Evolutionary conservation across 2,113 vertebrate species (phyloP).

Genomic region (Thamnaconus septentrionalis): DNA sequence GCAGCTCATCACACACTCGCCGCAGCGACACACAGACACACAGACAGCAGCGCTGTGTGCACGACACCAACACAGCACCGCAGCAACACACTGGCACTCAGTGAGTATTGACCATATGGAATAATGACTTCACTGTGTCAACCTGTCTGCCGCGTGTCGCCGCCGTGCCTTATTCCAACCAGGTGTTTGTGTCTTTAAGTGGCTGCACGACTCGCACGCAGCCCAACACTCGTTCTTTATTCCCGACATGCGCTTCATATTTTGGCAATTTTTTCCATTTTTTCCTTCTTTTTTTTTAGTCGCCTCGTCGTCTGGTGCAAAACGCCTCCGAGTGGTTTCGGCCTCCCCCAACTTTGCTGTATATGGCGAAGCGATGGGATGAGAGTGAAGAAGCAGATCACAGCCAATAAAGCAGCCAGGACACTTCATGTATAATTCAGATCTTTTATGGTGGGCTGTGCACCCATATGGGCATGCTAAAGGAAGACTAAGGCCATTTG

Average conservation of each 20-base stretch:
- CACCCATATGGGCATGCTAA: slow-evolving; percentile 71
- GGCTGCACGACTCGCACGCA: too few relatives aligned
- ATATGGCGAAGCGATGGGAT: slow-evolving; percentile 57
- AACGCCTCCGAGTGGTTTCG: too few relatives aligned
- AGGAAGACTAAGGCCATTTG: slow-evolving; percentile 75
- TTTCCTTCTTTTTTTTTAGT: too few relatives aligned
- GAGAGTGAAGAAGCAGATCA: slow-evolving; percentile 60
- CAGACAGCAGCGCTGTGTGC: slow-evolving; percentile 65
- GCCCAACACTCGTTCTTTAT: slow-evolving; percentile 53
- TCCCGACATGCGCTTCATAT: slow-evolving; percentile 48
- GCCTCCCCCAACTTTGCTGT: too few relatives aligned
- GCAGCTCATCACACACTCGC: slow-evolving; percentile 66
- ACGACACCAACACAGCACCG: slow-evolving; percentile 59
- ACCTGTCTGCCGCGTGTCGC: slow-evolving; percentile 61
- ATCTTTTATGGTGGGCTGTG: slow-evolving; percentile 75
- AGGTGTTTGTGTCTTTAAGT: slow-evolving; percentile 47
- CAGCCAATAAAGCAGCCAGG: slow-evolving; percentile 77
- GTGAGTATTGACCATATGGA: slow-evolving; percentile 72
- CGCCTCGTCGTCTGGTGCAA: too few relatives aligned
- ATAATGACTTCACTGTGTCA: slow-evolving; percentile 69
- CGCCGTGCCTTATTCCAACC: slow-evolving; percentile 50
- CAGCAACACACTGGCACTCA: slow-evolving; percentile 68
- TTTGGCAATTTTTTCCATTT: slow-evolving; percentile 21
- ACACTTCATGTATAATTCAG: slow-evolving; percentile 81
- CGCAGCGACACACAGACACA: slow-evolving; percentile 47